A percentile compares a stretch with the other conserved stretches of the same genome.
Conservation (phyloP, 2,113 vertebrate genomes). For the Campylomormyrus numenius region DNA sequence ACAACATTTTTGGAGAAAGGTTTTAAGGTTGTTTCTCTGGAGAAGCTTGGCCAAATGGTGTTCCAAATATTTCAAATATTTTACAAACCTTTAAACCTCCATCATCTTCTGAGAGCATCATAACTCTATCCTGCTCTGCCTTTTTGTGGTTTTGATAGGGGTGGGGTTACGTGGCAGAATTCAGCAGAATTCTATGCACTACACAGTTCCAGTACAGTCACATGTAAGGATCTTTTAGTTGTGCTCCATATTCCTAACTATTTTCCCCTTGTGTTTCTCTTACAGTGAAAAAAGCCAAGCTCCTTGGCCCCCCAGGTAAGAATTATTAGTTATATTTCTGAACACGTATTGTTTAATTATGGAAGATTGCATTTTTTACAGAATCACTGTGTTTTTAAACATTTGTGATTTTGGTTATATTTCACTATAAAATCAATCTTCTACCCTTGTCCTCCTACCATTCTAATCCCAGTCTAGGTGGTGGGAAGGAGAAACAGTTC, state of each 20-base stretch:
- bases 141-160: neutral
- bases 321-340: neutral
- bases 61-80: neutral
- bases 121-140: neutral
- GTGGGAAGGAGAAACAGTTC: neutral
- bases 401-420: neutral
- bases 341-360: neutral
- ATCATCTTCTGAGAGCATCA: neutral
- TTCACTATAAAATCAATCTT: neutral
- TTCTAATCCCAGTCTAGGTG: neutral
- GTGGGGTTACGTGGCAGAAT: neutral
- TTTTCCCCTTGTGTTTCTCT: slow-evolving; percentile 33
- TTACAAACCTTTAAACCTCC: neutral
- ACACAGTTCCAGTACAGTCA: neutral
- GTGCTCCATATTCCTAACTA: neutral
- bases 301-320: slow-evolving; percentile 67
- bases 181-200: neutral
- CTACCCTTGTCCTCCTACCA: neutral
- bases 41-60: neutral
- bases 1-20: neutral
- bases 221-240: neutral
- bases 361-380: neutral
- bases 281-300: slow-evolving; percentile 67
- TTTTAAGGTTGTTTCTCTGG: neutral
- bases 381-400: neutral